A percentile compares a stretch with the other conserved stretches of the same genome.
Conservation (phyloP, 2,888 invertebrate genomes). For the Pandemis heparana region DNA sequence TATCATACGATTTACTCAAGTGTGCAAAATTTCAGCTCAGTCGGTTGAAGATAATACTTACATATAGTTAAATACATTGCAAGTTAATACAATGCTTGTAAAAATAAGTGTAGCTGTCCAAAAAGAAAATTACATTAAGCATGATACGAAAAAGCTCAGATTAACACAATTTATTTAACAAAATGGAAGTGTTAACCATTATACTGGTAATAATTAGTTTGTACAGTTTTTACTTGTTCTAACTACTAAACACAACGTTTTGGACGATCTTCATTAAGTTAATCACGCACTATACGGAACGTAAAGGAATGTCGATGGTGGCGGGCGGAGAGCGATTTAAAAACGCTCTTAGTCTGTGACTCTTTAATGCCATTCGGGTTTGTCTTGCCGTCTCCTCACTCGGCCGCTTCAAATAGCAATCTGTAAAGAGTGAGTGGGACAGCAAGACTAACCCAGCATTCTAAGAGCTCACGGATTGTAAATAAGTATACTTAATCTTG, state of each 20-base stretch:
- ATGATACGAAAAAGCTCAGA: neutral
- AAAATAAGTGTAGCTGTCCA: neutral
- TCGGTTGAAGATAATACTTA: no score
- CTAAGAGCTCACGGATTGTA: no score
- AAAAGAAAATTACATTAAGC: neutral
- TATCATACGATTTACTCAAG: no score
- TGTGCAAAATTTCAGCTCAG: no score
- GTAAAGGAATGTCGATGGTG: constrained; percentile 16
- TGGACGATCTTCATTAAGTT: constrained; percentile 67
- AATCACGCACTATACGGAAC: constrained; percentile 60
- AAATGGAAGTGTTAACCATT: constrained; percentile 46
- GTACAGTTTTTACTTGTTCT: constrained; percentile 61
- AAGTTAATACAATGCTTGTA: no score
- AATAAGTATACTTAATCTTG: no score
- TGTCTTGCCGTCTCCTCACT: no score
- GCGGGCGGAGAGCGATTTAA: constrained; percentile 20
- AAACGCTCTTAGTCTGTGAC: neutral
- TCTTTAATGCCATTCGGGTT: neutral
- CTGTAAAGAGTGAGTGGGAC: no score
- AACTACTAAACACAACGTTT: constrained; percentile 67
- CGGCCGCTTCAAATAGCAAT: no score
- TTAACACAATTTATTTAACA: neutral
- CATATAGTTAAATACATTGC: no score
- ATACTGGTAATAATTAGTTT: constrained; percentile 61
- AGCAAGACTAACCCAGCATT: no score